These are phyloP conservation scores for Deroptyus accipitrinus DNA, from an alignment of 2,113 vertebrate genomes.

Conservation along the genomic window DNA sequence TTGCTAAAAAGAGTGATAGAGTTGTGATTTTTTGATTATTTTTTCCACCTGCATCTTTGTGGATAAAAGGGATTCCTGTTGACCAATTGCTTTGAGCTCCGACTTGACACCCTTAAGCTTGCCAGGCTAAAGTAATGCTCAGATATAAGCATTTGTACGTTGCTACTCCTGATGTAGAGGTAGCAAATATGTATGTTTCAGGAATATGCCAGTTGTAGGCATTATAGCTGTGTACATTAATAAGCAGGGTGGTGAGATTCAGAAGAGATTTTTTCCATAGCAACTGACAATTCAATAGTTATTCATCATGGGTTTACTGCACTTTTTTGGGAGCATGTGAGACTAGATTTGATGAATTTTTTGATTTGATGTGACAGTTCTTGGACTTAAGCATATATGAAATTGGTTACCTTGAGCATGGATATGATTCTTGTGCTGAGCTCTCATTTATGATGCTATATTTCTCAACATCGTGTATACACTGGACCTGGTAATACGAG, in stretches of 20 bases:
- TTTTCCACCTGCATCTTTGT: neutral
- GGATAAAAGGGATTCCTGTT: neutral
- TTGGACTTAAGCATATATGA: neutral
- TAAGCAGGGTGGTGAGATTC: neutral
- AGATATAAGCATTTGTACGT: neutral
- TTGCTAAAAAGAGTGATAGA: neutral
- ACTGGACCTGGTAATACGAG: neutral
- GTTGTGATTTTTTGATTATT: rapidly evolving
- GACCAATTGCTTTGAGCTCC: neutral
- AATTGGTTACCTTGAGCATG: neutral
- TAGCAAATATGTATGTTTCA: neutral
- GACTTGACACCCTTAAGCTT: neutral
- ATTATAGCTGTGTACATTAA: neutral
- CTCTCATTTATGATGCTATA: neutral
- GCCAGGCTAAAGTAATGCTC: neutral
- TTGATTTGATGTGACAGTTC: neutral
- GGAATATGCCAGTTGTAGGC: neutral
- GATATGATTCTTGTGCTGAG: neutral
- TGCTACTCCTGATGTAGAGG: neutral
- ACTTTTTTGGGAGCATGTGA: neutral
- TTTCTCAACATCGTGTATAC: neutral
- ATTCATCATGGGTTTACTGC: neutral
- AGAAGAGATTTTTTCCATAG: neutral
- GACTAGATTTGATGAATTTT: neutral
- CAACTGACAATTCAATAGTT: neutral